phyloP scores from a whole-genome alignment of 2,888 invertebrate genomes.

The Dicycla oo region DNA sequence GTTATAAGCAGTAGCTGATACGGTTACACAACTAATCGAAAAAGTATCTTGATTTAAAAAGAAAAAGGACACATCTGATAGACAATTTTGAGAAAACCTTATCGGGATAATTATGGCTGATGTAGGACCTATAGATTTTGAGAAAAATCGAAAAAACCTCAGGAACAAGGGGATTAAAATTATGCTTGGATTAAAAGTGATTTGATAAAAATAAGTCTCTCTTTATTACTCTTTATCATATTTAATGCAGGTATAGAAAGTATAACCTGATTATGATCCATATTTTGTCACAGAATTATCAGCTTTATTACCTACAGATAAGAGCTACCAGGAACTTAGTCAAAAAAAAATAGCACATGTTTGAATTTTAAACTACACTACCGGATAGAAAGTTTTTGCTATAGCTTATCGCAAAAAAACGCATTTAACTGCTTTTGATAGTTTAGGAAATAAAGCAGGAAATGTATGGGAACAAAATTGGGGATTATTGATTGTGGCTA shows the following conservation, averaged over 20 bases:
- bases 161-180: constrained; percentile 63
- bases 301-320: constrained; percentile 18
- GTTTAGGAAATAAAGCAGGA: constrained; percentile 60
- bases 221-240: constrained; percentile 39
- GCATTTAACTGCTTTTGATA: constrained; percentile 7
- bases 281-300: constrained; percentile 19
- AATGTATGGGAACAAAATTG: constrained; percentile 76
- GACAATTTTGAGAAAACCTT: constrained; percentile 51
- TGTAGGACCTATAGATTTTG: neutral
- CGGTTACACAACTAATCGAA: constrained; percentile 9
- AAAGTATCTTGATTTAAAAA: neutral
- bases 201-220: constrained; percentile 38
- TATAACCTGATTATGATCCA: constrained; percentile 26
- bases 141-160: constrained; percentile 48
- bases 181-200: constrained; percentile 36
- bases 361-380: constrained; percentile 17
- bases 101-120: constrained; percentile 11
- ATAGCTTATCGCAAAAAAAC: constrained; percentile 68
- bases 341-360: neutral
- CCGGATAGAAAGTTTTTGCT: constrained; percentile 51
- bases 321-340: constrained; percentile 11
- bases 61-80: neutral
- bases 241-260: constrained; percentile 17
- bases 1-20: constrained; percentile 1
- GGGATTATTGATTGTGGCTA: constrained; percentile 74